These are phyloP conservation scores for Diorhabda elongata DNA, from an alignment of 1,140 invertebrate genomes.

Conservation along the genomic window DNA sequence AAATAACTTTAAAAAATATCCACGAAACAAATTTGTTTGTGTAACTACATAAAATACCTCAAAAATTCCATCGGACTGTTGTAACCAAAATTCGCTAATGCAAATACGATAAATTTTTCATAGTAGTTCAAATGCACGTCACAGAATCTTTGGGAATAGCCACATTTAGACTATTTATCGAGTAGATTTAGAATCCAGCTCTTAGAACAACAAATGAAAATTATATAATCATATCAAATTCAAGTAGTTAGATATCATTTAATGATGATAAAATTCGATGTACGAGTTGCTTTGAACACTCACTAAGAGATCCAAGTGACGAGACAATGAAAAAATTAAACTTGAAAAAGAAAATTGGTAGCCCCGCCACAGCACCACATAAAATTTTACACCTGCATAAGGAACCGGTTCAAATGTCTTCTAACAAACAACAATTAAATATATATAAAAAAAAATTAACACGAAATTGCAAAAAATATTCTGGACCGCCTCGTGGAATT, in stretches of 20 bases:
- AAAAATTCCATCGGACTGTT: neutral
- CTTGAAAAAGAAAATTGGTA: neutral
- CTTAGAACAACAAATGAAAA: too few relatives aligned
- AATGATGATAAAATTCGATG: neutral
- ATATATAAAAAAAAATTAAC: neutral
- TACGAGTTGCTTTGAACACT: neutral
- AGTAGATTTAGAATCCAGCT: neutral
- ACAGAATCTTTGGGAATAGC: neutral
- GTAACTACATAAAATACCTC: neutral
- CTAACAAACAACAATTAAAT: neutral
- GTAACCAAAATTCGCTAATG: neutral
- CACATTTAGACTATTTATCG: neutral
- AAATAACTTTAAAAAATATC: slow-evolving; percentile 7
- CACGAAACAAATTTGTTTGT: neutral
- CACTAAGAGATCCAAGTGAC: neutral
- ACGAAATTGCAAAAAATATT: neutral
- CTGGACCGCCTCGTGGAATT: neutral
- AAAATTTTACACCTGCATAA: neutral
- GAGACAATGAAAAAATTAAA: neutral
- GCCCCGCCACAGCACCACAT: slow-evolving; percentile 8
- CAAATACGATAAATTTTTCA: neutral
- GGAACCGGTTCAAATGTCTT: slow-evolving; percentile 7
- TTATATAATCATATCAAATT: neutral
- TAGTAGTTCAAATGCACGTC: neutral
- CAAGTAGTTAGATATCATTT: neutral